Base-by-base conservation (phyloP, 2,888 invertebrate species). In the Gastracanthus pulcherrimus region DNA sequence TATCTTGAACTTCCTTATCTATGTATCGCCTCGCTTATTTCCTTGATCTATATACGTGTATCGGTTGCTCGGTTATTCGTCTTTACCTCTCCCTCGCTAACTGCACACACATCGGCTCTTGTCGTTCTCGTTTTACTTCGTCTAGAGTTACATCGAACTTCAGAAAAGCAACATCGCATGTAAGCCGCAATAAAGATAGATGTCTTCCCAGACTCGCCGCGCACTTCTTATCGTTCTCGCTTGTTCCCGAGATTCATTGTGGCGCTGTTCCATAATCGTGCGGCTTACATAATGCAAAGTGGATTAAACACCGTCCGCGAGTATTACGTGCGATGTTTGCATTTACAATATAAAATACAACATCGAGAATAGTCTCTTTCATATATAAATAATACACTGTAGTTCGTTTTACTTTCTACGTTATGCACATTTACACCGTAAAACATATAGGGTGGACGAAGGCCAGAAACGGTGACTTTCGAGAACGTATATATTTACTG, bases 231-330 rank as follows among this genome's bases (percentile, higher is more conserved):
- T 81, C 83, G 79, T 41, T 60, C 48, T 36, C 71, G 60, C 76
- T 81, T 77, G 80, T 82, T 84, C 79, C 71, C 76, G 34, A 76
- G 81, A 84, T 84, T 83, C 79, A 83, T 84, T n/a, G n/a, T 80
- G 78, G 69, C 64, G 36, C 48, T 45, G 58, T 26, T 48, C 69
- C 69, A n/a, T 45, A 69, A 48, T 67, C 69, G 31, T 13, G 13
- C 11, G n/a, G n/a, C 62, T 74, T 74, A 45, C 31, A 45, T 45
- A 62, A 74, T 31, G 16, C 29, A 19, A 41, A 55, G 55, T 55
- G 55, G 55, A 34, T 34, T 19, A 48, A 71, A 41, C 26, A n/a
- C 45, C 13, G 11, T n/a, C n/a, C n/a, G n/a, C n/a, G n/a, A n/a
- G n/a, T n/a, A 62, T 62, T n/a, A 64, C 13, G 34, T 19, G 9